Evolutionary conservation across 2,113 vertebrate species (phyloP).

Genomic region (Grammomys dolichurus): DNA sequence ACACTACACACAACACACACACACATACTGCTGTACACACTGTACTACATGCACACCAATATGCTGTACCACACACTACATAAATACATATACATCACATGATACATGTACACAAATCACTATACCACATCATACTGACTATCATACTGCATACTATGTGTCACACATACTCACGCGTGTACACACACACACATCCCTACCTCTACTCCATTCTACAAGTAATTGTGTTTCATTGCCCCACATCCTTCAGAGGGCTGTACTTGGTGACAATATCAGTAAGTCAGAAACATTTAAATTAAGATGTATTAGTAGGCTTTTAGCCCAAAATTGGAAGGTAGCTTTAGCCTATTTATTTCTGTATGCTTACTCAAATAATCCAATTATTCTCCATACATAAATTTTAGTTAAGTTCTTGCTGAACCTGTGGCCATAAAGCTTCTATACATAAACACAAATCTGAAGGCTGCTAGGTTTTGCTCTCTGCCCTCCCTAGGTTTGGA

Average conservation of each 20-base stretch:
- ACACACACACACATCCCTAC: not conserved
- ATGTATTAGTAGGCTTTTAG: conserved; percentile 25
- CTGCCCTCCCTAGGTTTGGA: not conserved
- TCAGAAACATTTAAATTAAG: conserved; percentile 8
- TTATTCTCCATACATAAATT: not conserved
- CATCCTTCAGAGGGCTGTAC: not conserved
- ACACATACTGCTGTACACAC: not conserved
- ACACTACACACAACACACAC: not conserved
- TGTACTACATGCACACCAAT: not conserved
- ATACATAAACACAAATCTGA: not conserved
- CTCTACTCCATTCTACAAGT: not conserved
- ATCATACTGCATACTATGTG: not conserved
- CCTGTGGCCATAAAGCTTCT: not conserved
- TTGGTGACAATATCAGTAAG: not conserved
- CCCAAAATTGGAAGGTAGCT: not conserved
- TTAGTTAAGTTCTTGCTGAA: not conserved
- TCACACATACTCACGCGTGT: not conserved
- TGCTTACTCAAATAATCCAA: not conserved
- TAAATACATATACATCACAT: too few species aligned
- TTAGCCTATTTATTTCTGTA: not conserved
- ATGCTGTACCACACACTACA: not conserved
- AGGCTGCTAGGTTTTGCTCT: not conserved
- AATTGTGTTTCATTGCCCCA: not conserved
- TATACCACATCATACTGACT: not conserved
- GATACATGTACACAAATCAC: not conserved